Percentiles rank a stretch among this genome's conserved stretches.
Evolutionary conservation across 2,113 vertebrate species (phyloP).

Genomic region (Gallinago jamesoni): DNA sequence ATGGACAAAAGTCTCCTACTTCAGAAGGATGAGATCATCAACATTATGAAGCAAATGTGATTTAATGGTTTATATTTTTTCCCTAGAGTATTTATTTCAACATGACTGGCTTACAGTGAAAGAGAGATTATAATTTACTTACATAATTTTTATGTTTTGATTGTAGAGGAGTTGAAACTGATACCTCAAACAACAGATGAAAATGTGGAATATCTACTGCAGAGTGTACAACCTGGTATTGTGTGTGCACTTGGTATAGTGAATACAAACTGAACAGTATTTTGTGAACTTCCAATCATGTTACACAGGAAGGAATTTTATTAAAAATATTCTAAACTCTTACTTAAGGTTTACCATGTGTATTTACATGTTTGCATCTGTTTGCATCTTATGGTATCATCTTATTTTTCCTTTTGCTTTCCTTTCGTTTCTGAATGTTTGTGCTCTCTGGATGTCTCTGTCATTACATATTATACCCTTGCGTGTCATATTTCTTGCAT

Average conservation of each 20-base stretch:
- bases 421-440: not conserved
- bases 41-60: not conserved
- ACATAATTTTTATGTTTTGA: not conserved
- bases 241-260: not conserved
- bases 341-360: not conserved
- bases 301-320: not conserved
- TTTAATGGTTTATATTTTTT: not conserved
- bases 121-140: not conserved
- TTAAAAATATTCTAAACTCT: not conserved
- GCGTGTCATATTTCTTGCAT: not conserved
- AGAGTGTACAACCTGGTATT: not conserved
- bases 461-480: rapidly evolving
- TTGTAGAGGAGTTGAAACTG: not conserved
- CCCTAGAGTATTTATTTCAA: not conserved
- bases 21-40: not conserved
- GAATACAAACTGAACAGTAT: not conserved
- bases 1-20: not conserved
- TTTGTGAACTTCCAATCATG: not conserved
- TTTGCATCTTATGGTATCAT: not conserved
- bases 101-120: not conserved
- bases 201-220: not conserved
- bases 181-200: not conserved
- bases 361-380: not conserved
- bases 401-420: not conserved
- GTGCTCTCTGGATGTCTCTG: not conserved